A percentile compares a stretch with the other conserved stretches of the same genome.
Evolutionary conservation across 2,797 vertebrate genomes (phyloP).

Genomic region (Hybognathus amarus): DNA sequence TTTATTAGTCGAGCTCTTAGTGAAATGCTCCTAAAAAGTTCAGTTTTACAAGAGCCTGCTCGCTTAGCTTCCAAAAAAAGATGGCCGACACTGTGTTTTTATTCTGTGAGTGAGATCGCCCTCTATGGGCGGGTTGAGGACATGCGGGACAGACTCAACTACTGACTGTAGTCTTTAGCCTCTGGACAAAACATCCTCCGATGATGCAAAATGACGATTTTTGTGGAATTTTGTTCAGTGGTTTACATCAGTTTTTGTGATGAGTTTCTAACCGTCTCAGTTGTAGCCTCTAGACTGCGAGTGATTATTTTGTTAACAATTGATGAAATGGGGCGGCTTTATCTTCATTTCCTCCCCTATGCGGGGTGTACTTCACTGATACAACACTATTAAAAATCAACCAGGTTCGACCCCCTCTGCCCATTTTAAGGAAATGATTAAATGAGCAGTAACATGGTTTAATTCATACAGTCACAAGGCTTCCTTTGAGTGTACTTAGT

Average conservation of each 20-base stretch:
- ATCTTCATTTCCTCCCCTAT: background rate
- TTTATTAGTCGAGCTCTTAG: no score
- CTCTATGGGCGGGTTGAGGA: no score
- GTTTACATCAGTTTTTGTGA: slow-evolving; percentile 1
- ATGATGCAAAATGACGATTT: no score
- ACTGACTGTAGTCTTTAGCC: no score
- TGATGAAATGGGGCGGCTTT: background rate
- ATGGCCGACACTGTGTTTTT: no score
- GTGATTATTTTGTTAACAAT: slow-evolving; percentile 28
- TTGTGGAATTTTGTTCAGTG: slow-evolving; percentile 4
- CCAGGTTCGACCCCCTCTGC: background rate
- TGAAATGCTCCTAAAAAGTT: no score
- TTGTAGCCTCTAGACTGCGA: slow-evolving; percentile 4
- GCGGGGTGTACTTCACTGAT: background rate
- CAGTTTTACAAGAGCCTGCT: no score
- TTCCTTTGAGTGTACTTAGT: slow-evolving; percentile 9
- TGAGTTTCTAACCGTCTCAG: background rate
- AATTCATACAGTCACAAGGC: slow-evolving; percentile 37
- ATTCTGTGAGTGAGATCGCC: no score
- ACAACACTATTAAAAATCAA: slow-evolving; percentile 17
- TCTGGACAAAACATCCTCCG: no score
- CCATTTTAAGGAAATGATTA: slow-evolving; percentile 32
- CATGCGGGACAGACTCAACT: no score
- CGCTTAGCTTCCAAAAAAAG: no score
- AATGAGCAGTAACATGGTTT: slow-evolving; percentile 29